Evolutionary conservation across 2,797 vertebrate species (phyloP).

Genomic region (Pseudochirops corinnae): DNA sequence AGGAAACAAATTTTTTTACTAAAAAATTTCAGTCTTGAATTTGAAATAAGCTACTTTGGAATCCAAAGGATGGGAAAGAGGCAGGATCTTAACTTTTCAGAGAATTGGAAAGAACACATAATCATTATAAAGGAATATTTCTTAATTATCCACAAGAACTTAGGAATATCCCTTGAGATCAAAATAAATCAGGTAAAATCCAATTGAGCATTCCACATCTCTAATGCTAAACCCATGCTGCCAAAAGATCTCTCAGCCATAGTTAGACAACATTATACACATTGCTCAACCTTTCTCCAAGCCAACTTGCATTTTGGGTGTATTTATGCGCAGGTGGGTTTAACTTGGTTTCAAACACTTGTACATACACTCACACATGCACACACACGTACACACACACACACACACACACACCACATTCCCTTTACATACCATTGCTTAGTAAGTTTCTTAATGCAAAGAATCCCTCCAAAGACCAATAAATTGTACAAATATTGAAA

Average conservation of each 20-base stretch:
- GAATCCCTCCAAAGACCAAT: slow-evolving; percentile 33
- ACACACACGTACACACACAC: not conserved
- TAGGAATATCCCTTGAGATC: slow-evolving; percentile 45
- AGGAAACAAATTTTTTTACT: slow-evolving; percentile 45
- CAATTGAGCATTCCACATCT: slow-evolving; percentile 37
- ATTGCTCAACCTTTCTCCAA: not conserved
- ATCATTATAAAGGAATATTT: slow-evolving; percentile 49
- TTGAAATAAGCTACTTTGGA: slow-evolving; percentile 46
- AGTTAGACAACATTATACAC: not conserved
- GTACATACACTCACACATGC: not conserved
- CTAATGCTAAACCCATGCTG: slow-evolving; percentile 16
- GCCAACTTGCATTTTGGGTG: not conserved
- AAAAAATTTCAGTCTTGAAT: slow-evolving; percentile 52
- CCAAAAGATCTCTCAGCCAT: not conserved
- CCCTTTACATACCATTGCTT: not conserved
- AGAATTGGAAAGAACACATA: slow-evolving; percentile 33
- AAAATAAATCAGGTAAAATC: slow-evolving; percentile 63
- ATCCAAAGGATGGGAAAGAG: slow-evolving; percentile 45
- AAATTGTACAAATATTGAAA: slow-evolving; percentile 4
- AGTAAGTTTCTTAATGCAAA: slow-evolving; percentile 4
- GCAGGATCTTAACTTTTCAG: not conserved
- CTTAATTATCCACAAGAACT: slow-evolving; percentile 51
- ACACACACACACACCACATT: not conserved
- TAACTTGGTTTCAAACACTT: slow-evolving; percentile 11
- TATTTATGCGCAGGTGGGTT: slow-evolving; percentile 4